A percentile compares a stretch with the other conserved stretches of the same genome.
These are phyloP conservation scores for Arge pagana DNA, from an alignment of 2,888 invertebrate genomes.

Conservation along the genomic window DNA sequence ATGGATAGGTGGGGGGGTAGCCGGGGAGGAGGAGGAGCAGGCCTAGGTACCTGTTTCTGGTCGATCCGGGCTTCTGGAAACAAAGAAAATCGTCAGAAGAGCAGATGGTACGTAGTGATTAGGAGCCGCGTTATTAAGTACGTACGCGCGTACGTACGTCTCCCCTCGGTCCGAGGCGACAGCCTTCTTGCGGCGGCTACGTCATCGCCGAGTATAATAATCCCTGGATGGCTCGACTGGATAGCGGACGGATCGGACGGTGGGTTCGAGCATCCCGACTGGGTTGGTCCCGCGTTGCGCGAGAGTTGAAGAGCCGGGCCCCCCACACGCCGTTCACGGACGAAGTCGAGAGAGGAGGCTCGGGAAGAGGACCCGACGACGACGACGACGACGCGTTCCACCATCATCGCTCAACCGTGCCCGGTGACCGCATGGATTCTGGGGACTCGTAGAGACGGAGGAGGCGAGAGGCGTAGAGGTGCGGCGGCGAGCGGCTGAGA, in stretches of 20 bases:
- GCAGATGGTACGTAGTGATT: constrained; percentile 20
- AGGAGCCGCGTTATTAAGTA: constrained; percentile 10
- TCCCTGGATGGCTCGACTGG: constrained; percentile 32
- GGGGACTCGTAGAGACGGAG: no score
- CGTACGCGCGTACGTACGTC: background rate
- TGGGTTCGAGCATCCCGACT: constrained; percentile 30
- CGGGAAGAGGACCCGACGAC: background rate
- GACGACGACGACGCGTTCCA: background rate
- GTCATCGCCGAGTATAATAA: constrained; percentile 56
- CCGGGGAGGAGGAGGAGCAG: background rate
- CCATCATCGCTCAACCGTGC: no score
- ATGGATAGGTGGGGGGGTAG: background rate
- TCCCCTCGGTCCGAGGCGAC: constrained; percentile 12
- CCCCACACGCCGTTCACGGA: background rate
- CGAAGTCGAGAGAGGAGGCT: background rate
- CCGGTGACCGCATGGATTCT: no score
- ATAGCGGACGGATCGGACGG: background rate
- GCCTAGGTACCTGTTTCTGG: background rate
- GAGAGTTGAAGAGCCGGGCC: constrained; percentile 4
- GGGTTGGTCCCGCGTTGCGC: constrained; percentile 33
- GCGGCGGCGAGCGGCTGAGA: no score
- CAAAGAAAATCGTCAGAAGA: background rate
- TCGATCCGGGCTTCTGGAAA: background rate
- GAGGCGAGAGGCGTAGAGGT: no score
- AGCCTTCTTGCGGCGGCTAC: constrained; percentile 34